phyloP scores from a whole-genome alignment of 2,888 invertebrate genomes.

The Corythucha ciliata region DNA sequence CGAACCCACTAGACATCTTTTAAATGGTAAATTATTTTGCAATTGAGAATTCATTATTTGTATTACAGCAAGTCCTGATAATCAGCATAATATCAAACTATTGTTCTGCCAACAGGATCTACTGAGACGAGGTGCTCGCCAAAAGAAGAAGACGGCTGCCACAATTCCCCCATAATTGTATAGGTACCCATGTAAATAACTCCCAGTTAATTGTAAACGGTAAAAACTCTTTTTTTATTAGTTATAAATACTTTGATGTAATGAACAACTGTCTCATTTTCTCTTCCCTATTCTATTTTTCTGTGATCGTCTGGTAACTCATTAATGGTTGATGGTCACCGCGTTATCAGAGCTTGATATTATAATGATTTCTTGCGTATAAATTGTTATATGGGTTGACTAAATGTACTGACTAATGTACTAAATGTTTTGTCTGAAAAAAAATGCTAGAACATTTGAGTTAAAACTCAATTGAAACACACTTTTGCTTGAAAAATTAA shows the following conservation, averaged over 20 bases:
- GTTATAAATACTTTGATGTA: constrained; percentile 4
- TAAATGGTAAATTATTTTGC: constrained; percentile 5
- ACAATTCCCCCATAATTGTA: constrained; percentile 3
- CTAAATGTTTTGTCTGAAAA: no score
- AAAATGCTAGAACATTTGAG: no score
- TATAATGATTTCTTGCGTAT: constrained; percentile 1
- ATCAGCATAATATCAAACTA: neutral
- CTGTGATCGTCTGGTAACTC: constrained; percentile 1
- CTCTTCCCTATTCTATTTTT: constrained; percentile 2
- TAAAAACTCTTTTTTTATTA: no score
- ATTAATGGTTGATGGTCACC: neutral
- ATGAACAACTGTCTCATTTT: constrained; percentile 7
- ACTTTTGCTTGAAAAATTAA: neutral
- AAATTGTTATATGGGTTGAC: constrained; percentile 6
- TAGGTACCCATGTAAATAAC: constrained; percentile 1
- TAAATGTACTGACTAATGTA: no score
- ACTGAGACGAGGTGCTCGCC: constrained; percentile 1
- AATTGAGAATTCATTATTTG: constrained; percentile 1
- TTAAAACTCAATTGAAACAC: no score
- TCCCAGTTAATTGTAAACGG: no score
- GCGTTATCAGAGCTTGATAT: constrained; percentile 1
- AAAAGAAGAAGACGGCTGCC: constrained; percentile 5
- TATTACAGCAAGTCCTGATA: neutral
- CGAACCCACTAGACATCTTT: no score
- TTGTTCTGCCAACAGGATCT: neutral